Conservation (phyloP, 1,140 invertebrate species). For the Habropoda laboriosa region DNA sequence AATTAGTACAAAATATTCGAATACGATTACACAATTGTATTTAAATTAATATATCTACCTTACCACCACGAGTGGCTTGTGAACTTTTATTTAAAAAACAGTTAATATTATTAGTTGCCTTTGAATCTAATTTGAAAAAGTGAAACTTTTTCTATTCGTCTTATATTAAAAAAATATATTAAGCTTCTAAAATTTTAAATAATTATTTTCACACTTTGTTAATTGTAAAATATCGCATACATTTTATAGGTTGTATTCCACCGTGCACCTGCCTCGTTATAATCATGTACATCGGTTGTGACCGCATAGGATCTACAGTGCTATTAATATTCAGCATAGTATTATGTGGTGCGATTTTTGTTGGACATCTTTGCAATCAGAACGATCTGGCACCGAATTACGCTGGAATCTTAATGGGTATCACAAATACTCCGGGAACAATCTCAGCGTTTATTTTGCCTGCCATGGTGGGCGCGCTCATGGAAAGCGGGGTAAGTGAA, state of each 20-base stretch:
- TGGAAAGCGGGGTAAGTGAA: conserved; percentile 86
- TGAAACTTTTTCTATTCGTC: too few species aligned
- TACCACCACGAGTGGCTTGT: too few species aligned
- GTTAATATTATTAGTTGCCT: too few species aligned
- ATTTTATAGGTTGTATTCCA: conserved; percentile 83
- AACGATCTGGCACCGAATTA: conserved; percentile 95
- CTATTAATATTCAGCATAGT: conserved; percentile 88
- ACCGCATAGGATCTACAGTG: conserved; percentile 85
- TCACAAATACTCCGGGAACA: conserved; percentile 93
- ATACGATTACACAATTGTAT: too few species aligned
- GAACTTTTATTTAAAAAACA: too few species aligned
- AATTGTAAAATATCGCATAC: not conserved
- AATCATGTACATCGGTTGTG: conserved; percentile 87
- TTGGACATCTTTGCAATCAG: conserved; percentile 93
- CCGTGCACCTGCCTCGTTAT: conserved; percentile 85
- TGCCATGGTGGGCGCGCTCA: conserved; percentile 88
- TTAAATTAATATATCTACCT: too few species aligned
- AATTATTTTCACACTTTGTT: too few species aligned
- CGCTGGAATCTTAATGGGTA: conserved; percentile 91
- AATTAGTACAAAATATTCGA: too few species aligned
- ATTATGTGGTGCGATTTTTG: conserved; percentile 90
- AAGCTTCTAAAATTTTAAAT: too few species aligned
- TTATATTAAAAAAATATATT: too few species aligned
- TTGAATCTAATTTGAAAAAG: too few species aligned
- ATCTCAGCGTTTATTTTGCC: conserved; percentile 93